Evolutionary conservation across 2,113 vertebrate species (phyloP), one percentile per base, ranked within the genome.

Genomic region (Trematocara nigrifrons): DNA sequence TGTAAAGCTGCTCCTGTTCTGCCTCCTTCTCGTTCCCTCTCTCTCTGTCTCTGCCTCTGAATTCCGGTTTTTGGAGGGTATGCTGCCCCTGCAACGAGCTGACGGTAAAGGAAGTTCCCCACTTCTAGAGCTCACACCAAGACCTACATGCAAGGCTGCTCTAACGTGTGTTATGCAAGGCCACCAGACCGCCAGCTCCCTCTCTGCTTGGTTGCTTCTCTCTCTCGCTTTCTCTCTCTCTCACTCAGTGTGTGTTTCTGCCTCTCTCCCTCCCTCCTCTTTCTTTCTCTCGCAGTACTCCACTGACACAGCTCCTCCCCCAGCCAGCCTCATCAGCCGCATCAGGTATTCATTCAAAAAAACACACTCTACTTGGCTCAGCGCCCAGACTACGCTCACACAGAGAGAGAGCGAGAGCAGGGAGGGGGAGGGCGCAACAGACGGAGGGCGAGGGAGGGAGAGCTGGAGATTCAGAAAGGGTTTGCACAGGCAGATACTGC

Each of bases 291-390:
- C 93, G 95, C 95, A 95, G 95, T 96, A 96, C 94, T 95, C 92
- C 89, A 96, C 95, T 96, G 96, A 93, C 95, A 95, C 85, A 87
- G 95, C 96, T 96, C 96, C 97, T 96, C 95, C 95, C 94, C 96
- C 95, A 94, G 95, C 95, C 96, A 96, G 96, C 93, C 90, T 97
- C 97, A 97, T 97, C 97, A 97, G 96, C 95, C 96, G 96, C 96
- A 98, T 97, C 97, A 98, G 97, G 97, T 97, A 97, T 97, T 98
- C 97, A 97, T 97, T 98, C 97, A 97, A 96, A 97, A 97, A 97
- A 96, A 96, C 92, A 96, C 96, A 96, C 96, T 96, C 96, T 91
- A 95, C 88, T 95, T 96, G 96, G 97, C 97, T 94, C 94, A 77
- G 88, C 79, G 96, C 96, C 96, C 95, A 93, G 69, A 93, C 95